Percentiles rank a stretch among this genome's conserved stretches.
Evolutionary conservation across 1,140 invertebrate genomes (phyloP).

Genomic region (Halictus rubicundus): DNA sequence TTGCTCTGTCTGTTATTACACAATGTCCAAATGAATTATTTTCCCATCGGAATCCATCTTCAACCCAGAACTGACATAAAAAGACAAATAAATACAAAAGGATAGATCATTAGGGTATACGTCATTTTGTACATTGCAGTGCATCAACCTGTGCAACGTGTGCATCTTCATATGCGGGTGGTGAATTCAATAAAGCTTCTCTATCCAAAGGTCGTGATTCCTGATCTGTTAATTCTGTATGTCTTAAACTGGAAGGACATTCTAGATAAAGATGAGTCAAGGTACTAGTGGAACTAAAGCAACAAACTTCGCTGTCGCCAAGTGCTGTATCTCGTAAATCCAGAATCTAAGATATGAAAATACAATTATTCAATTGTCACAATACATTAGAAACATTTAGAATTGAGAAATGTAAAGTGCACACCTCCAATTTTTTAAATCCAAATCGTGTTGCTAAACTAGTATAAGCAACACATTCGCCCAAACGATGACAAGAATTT

Average conservation of each 20-base stretch:
- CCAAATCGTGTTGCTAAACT: constrained; percentile 87
- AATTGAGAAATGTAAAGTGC: neutral
- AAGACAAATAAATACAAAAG: neutral
- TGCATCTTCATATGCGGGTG: constrained; percentile 68
- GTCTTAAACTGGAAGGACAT: constrained; percentile 71
- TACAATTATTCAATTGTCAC: neutral
- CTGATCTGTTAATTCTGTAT: constrained; percentile 54
- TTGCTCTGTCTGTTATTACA: constrained; percentile 74
- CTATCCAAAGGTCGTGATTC: constrained; percentile 43
- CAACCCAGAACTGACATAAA: constrained; percentile 49
- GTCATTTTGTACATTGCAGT: neutral
- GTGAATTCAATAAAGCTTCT: constrained; percentile 38
- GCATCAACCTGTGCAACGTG: constrained; percentile 69
- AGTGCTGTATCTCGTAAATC: constrained; percentile 85
- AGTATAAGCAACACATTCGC: constrained; percentile 87
- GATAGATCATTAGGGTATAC: neutral
- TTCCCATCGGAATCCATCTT: constrained; percentile 48
- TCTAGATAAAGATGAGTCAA: constrained; percentile 84
- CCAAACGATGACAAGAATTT: constrained; percentile 83
- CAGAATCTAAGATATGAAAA: constrained; percentile 78
- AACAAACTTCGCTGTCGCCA: constrained; percentile 85
- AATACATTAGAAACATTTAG: neutral
- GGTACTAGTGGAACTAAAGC: constrained; percentile 83
- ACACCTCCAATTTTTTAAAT: constrained; percentile 85
- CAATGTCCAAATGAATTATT: constrained; percentile 53